phyloP scores from a whole-genome alignment of 2,797 vertebrate genomes.

The Microcaecilia unicolor region DNA sequence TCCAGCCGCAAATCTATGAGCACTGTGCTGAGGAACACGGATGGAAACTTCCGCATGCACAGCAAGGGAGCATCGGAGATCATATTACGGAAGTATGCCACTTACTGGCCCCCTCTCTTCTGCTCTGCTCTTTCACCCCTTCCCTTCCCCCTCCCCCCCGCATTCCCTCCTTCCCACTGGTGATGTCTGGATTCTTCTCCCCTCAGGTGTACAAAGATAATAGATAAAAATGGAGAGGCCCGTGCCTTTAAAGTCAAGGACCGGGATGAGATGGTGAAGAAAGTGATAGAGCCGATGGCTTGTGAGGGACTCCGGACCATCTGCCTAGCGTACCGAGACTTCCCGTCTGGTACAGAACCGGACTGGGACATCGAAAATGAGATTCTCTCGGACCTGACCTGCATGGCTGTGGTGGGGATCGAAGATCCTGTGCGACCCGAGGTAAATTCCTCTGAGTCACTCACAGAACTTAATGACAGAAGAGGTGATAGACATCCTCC shows the following conservation, averaged over 20 bases:
- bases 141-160: rapidly evolving
- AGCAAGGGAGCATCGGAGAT: constrained; percentile 97
- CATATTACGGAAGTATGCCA: constrained; percentile 83
- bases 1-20: constrained; percentile 96
- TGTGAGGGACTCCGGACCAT: constrained; percentile 88
- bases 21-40: constrained; percentile 73
- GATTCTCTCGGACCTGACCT: constrained; percentile 80
- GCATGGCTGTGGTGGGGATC: constrained; percentile 86
- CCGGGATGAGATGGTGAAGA: constrained; percentile 84
- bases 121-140: not conserved
- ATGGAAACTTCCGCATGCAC: constrained; percentile 85
- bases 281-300: constrained; percentile 95
- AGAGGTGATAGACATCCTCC: no score
- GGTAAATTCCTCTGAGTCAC: no score
- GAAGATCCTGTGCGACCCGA: constrained; percentile 92
- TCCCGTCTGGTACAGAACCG: constrained; percentile 61
- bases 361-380: constrained; percentile 82
- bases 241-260: constrained; percentile 77
- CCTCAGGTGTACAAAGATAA: constrained; percentile 74
- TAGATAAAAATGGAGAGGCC: constrained; percentile 68
- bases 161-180: not conserved
- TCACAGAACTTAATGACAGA: no score
- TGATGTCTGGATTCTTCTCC: not conserved
- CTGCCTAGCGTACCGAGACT: constrained; percentile 87
- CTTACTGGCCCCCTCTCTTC: no score